phyloP scores from a whole-genome alignment of 2,797 vertebrate genomes.

The Semaprochilodus insignis region DNA sequence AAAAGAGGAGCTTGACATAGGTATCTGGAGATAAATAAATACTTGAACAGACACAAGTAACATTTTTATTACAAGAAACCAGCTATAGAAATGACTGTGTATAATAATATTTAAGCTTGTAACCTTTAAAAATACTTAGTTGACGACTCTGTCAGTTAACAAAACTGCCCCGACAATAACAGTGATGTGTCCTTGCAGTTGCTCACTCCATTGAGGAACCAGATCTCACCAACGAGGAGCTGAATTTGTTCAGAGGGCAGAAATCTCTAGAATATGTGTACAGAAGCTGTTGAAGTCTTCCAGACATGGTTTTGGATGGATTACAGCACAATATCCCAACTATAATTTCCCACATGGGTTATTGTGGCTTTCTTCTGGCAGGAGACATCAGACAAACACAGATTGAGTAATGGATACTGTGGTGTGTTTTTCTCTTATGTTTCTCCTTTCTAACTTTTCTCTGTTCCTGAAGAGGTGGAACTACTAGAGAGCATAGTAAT shows the following conservation, averaged over 20 bases:
- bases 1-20: too few species aligned
- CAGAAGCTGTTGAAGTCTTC: constrained; percentile 41
- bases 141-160: too few species aligned
- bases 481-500: constrained; percentile 3
- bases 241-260: constrained; percentile 33
- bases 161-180: too few species aligned
- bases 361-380: constrained; percentile 49
- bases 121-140: too few species aligned
- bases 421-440: constrained; percentile 19
- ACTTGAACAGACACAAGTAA: too few species aligned
- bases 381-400: constrained; percentile 19
- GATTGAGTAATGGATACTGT: constrained; percentile 20
- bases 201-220: neutral
- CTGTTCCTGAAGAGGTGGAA: neutral
- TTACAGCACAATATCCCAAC: constrained; percentile 31
- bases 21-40: too few species aligned
- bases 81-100: too few species aligned
- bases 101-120: too few species aligned
- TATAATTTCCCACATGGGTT: constrained; percentile 48
- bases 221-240: constrained; percentile 22
- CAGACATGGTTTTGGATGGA: constrained; percentile 35
- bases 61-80: too few species aligned
- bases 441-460: constrained; percentile 14
- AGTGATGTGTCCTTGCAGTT: neutral
- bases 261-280: constrained; percentile 38